A percentile compares a stretch with the other conserved stretches of the same genome.
phyloP scores from a whole-genome alignment of 1,140 invertebrate species.

The Solenopsis fugax region DNA sequence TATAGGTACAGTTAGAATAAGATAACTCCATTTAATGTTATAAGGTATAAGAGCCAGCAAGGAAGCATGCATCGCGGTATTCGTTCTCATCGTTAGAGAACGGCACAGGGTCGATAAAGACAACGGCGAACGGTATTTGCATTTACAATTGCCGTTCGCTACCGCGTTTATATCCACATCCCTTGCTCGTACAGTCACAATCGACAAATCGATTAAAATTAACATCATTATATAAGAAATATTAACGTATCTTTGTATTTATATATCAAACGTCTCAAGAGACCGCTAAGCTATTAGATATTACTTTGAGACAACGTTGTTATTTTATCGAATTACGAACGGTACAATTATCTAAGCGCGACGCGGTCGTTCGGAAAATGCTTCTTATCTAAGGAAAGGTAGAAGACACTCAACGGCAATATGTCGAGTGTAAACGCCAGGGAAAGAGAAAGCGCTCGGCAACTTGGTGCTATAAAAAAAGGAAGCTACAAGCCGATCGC shows the following conservation, averaged over 20 bases:
- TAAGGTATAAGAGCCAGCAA: constrained; percentile 59
- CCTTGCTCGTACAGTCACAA: background rate
- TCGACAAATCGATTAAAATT: constrained; percentile 28
- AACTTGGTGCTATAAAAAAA: constrained; percentile 4
- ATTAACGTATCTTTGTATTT: background rate
- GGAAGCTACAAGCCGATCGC: constrained; percentile 17
- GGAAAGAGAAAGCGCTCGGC: constrained; percentile 26
- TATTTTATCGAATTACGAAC: constrained; percentile 20
- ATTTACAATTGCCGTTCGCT: constrained; percentile 45
- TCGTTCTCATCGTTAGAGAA: constrained; percentile 66
- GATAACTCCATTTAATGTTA: constrained; percentile 29
- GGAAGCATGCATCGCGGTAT: constrained; percentile 62
- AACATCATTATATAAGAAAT: constrained; percentile 6
- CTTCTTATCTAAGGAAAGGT: constrained; percentile 9
- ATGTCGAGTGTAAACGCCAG: background rate
- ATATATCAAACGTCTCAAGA: background rate
- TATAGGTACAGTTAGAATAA: constrained; percentile 23
- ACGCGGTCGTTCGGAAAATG: constrained; percentile 3
- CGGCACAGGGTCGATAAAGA: constrained; percentile 25
- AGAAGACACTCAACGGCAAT: background rate
- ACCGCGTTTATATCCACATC: constrained; percentile 28
- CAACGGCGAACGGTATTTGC: constrained; percentile 27
- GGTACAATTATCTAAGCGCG: background rate
- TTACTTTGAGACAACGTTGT: background rate
- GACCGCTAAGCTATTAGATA: background rate